Evolutionary conservation across 2,888 invertebrate genomes (phyloP).

Genomic region (Chalcis sispes): DNA sequence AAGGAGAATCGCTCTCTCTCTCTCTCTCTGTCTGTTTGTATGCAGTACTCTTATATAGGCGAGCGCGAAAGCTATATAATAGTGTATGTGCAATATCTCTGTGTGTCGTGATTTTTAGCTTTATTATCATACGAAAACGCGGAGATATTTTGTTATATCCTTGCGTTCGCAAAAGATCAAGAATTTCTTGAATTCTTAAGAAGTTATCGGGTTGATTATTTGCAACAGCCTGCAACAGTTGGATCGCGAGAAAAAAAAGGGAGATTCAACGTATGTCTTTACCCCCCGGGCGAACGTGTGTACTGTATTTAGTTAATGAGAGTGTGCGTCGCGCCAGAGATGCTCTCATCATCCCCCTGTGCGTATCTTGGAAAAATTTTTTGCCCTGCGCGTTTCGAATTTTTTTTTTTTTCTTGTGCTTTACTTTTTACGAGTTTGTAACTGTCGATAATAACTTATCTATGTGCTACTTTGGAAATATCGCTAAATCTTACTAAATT

Average conservation of each 20-base stretch:
- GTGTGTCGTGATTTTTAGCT: constrained; percentile 23
- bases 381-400: no score
- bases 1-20: constrained; percentile 25
- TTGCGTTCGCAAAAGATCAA: constrained; percentile 2
- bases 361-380: no score
- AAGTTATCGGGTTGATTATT: no score
- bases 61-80: neutral
- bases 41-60: constrained; percentile 33
- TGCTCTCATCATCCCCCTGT: no score
- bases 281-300: constrained; percentile 19
- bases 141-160: neutral
- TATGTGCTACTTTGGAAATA: no score
- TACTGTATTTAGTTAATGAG: constrained; percentile 39
- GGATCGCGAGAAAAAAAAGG: no score
- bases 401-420: no score
- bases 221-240: no score
- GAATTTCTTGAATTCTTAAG: no score
- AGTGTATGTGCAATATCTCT: constrained; percentile 10
- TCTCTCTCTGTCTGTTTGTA: constrained; percentile 38
- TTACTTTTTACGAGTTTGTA: neutral
- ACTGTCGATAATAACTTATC: no score
- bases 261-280: no score
- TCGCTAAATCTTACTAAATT: neutral
- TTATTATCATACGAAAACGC: constrained; percentile 16
- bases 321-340: constrained; percentile 39